Percentiles rank a stretch among this genome's conserved stretches.
Conservation (phyloP, 2,888 invertebrate genomes). For the Apoderus coryli region DNA sequence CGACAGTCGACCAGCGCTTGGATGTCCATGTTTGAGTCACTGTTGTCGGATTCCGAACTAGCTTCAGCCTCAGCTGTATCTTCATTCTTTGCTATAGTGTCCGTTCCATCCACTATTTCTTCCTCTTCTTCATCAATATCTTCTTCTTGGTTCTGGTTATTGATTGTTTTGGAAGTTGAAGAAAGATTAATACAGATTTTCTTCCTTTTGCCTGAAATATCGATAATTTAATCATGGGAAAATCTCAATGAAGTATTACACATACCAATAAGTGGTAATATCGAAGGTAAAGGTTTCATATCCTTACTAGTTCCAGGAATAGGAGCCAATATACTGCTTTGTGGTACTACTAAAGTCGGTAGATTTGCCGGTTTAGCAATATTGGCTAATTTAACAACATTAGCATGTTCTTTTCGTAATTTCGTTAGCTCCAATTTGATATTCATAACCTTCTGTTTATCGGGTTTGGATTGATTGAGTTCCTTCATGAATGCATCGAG, state of each 20-base stretch:
- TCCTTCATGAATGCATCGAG: slow-evolving; percentile 74
- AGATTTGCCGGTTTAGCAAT: slow-evolving; percentile 55
- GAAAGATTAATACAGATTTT: no score
- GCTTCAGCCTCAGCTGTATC: slow-evolving; percentile 6
- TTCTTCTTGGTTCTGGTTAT: background rate
- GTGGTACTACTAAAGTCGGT: slow-evolving; percentile 37
- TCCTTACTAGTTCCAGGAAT: no score
- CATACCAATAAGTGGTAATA: no score
- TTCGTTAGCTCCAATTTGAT: slow-evolving; percentile 54
- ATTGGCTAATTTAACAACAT: slow-evolving; percentile 55
- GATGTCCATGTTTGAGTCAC: background rate
- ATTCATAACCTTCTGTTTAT: slow-evolving; percentile 45
- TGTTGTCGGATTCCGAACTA: slow-evolving; percentile 1
- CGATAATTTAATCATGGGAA: no score
- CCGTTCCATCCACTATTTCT: slow-evolving; percentile 2
- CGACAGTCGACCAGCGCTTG: slow-evolving; percentile 8
- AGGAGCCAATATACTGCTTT: no score
- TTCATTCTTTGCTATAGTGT: no score
- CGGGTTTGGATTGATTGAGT: slow-evolving; percentile 35
- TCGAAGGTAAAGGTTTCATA: slow-evolving; percentile 11
- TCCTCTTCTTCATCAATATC: slow-evolving; percentile 7
- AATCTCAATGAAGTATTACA: no score
- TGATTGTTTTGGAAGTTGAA: no score
- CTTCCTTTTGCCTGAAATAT: no score
- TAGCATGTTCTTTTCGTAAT: slow-evolving; percentile 51